A percentile compares a stretch with the other conserved stretches of the same genome.
phyloP scores from a whole-genome alignment of 2,888 invertebrate species.

The Salticus scenicus region DNA sequence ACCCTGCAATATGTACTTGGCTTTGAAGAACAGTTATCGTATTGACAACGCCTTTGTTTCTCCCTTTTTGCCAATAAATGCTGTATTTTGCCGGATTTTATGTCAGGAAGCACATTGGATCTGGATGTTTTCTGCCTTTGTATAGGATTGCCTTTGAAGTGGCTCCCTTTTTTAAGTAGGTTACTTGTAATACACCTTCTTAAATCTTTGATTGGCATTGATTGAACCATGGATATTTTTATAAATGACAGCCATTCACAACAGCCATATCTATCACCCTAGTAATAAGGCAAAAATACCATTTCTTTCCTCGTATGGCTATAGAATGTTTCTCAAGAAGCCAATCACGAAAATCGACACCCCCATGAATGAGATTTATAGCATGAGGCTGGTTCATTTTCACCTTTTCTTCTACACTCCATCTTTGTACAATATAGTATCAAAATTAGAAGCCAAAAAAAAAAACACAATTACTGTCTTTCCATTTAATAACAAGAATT shows the following conservation, averaged over 20 bases:
- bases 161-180: constrained; percentile 14
- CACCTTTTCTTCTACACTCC: constrained; percentile 1
- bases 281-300: not conserved
- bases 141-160: not conserved
- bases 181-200: constrained; percentile 3
- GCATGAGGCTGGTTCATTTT: not conserved
- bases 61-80: not conserved
- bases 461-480: not conserved
- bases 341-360: not conserved
- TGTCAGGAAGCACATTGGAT: too few relatives aligned
- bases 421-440: constrained; percentile 1
- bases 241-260: not conserved
- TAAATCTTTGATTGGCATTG: constrained; percentile 11
- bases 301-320: not conserved
- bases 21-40: not conserved
- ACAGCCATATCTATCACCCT: constrained; percentile 7
- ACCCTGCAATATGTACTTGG: not conserved
- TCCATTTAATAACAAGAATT: constrained; percentile 7
- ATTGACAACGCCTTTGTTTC: not conserved
- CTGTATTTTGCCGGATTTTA: not conserved
- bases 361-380: constrained; percentile 1
- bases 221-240: not conserved
- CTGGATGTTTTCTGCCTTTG: not conserved
- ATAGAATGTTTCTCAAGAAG: constrained; percentile 17
- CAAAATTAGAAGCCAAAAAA: not conserved